Conservation (phyloP, 2,113 vertebrate species). For the Elaphurus davidianus region DNA sequence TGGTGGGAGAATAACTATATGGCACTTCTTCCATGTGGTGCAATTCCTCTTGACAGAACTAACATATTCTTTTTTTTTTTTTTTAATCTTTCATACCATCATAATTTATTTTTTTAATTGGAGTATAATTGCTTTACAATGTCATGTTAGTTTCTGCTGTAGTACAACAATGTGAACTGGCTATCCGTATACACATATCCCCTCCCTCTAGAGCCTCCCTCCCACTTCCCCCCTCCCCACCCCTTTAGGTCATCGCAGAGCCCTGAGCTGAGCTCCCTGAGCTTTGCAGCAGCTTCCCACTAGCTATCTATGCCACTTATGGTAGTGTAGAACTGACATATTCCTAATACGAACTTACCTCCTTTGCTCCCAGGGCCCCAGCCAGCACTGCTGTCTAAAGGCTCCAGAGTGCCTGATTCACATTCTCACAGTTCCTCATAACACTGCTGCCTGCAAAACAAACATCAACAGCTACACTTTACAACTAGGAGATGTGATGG, state of each 20-base stretch:
- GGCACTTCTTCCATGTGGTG: neutral
- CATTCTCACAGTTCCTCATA: neutral
- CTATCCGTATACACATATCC: neutral
- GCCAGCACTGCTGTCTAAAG: neutral
- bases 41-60: neutral
- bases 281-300: neutral
- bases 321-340: neutral
- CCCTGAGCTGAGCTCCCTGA: neutral
- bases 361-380: neutral
- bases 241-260: neutral
- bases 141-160: too few relatives aligned
- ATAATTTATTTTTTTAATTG: too few relatives aligned
- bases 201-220: neutral
- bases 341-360: neutral
- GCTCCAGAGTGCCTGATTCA: neutral
- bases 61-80: neutral
- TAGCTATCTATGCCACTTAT: neutral
- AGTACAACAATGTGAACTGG: too few relatives aligned
- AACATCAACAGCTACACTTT: neutral
- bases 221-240: accelerated
- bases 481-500: neutral
- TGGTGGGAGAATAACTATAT: neutral
- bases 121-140: too few relatives aligned
- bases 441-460: neutral
- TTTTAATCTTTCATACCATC: too few relatives aligned